These are phyloP conservation scores for Galeopterus variegatus DNA, from an alignment of 2,113 vertebrate species.

Conservation along the genomic window DNA sequence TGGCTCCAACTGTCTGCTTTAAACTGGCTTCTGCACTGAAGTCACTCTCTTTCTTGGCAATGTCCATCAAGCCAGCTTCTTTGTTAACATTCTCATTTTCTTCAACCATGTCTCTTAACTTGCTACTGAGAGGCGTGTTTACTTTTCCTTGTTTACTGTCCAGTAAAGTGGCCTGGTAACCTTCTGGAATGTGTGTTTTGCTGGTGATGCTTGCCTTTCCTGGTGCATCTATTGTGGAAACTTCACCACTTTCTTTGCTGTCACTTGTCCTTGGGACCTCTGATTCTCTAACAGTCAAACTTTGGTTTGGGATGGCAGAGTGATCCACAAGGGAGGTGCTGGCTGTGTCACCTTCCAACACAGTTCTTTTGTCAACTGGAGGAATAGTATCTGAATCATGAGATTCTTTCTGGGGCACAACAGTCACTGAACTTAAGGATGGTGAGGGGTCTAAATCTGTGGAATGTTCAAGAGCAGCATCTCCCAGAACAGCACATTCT, in stretches of 20 bases:
- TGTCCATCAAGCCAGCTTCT: background rate
- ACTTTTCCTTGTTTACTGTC: conserved; percentile 33
- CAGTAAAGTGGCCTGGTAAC: background rate
- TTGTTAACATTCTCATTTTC: background rate
- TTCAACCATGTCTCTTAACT: background rate
- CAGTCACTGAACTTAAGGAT: conserved; percentile 50
- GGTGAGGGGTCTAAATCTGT: background rate
- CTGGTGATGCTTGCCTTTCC: background rate
- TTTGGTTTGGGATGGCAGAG: background rate
- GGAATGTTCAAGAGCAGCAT: conserved; percentile 70
- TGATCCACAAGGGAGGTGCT: background rate
- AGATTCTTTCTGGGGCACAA: conserved; percentile 70
- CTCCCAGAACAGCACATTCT: conserved; percentile 69
- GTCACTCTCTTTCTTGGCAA: conserved; percentile 38
- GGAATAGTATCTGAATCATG: background rate
- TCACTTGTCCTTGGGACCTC: background rate
- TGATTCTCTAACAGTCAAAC: conserved; percentile 30
- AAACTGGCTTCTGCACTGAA: background rate
- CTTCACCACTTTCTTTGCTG: background rate
- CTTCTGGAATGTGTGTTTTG: conserved; percentile 58
- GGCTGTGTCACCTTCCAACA: conserved; percentile 62
- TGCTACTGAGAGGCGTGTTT: conserved; percentile 21
- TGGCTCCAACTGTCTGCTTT: background rate
- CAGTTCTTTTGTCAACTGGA: background rate
- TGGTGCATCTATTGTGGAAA: background rate